Base-by-base conservation (phyloP, 2,797 vertebrate genomes). In the Coluber constrictor region DNA sequence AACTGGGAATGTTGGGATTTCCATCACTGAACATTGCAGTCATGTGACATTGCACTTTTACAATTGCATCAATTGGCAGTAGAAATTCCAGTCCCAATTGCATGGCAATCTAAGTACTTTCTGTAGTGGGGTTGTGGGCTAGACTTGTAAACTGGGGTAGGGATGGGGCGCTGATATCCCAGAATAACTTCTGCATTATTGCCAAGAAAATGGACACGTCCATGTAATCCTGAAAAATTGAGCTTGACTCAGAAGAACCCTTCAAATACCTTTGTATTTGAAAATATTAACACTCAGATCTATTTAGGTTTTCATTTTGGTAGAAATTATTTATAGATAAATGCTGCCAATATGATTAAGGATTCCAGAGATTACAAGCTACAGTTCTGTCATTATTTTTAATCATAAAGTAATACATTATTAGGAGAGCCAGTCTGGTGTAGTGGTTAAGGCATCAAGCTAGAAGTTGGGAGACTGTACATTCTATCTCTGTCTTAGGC, bases 261-360 rank as follows among this genome's bases (percentile, higher is more conserved):
- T 37, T 37, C 37, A 37, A 37, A 37, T 37, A 37, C 37, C 1
- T 83, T 83, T 47, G 11, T 47, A 25, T 47, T 47, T 1, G 4
- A 47, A 83, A 47, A 83, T 79, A 23, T 79, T 79, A 79, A 43
- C 20, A 4, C 43, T 43, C 27, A 60, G 56, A 7, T 27, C 47
- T 86, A 18, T 25, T 56, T 54, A 27, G 32, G 37, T 86, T 86
- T 90, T 74, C 74, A 18, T 86, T 91, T 86, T 27, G 56, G 56
- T n/a, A 51, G 79, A 86, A 60, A 70, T 32, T 4, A 55, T 90
- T 90, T 74, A 79, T 91, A 83, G 32, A 66, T 27, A 91, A 37
- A 55, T 88, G 27, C 5, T 92, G 47, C 43, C 37, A 25, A 66
- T 90, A 90, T 66, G 9, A 51, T 66, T 29, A 63, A 59, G 11